These are phyloP conservation scores for Agrypnia vestita DNA, from an alignment of 1,140 invertebrate genomes.

Conservation along the genomic window DNA sequence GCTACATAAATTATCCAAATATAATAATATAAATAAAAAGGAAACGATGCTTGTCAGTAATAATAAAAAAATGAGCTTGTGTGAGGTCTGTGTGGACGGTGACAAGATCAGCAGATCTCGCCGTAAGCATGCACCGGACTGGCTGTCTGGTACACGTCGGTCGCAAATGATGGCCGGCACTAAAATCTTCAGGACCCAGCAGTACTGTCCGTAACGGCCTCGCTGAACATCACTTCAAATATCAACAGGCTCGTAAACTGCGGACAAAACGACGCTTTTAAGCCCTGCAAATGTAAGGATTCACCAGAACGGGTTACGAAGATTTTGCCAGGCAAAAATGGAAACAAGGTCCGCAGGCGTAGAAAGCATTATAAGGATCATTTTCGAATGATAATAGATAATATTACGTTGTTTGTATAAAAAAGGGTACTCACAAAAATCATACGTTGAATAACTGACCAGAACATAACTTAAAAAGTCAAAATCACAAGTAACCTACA, in stretches of 20 bases:
- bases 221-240: constrained; percentile 19
- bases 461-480: no score
- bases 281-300: neutral
- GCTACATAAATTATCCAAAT: no score
- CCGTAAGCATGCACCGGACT: neutral
- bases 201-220: neutral
- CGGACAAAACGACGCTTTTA: constrained; percentile 35
- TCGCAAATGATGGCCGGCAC: neutral
- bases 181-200: neutral
- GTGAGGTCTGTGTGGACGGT: neutral
- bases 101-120: neutral
- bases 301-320: constrained; percentile 21
- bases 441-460: no score
- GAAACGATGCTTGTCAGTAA: no score
- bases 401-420: no score
- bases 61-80: neutral
- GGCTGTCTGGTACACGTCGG: neutral
- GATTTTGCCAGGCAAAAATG: no score
- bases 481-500: no score
- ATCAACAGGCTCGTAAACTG: constrained; percentile 41
- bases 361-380: no score
- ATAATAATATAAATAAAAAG: no score
- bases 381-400: no score
- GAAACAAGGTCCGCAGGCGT: no score
- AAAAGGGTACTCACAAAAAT: no score